Percentiles rank a stretch among this genome's conserved stretches.
Evolutionary conservation across 1,140 invertebrate genomes (phyloP).

Genomic region (Cepaea nemoralis): DNA sequence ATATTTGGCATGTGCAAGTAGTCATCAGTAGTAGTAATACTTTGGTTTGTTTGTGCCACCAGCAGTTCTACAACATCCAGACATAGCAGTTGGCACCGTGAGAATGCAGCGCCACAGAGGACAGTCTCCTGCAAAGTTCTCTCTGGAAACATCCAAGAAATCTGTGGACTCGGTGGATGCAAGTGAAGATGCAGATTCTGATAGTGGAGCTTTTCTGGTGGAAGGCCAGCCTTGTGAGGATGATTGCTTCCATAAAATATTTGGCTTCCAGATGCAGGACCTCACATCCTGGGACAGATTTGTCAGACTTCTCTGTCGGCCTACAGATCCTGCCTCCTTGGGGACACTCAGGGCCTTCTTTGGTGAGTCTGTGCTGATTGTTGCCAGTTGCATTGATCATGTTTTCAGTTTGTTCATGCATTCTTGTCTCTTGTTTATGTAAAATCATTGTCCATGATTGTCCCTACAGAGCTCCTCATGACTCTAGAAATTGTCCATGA

Average conservation of each 20-base stretch:
- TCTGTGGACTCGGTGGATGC: not conserved
- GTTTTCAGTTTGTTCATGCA: no score
- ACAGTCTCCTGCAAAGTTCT: not conserved
- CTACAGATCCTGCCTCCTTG: slow-evolving; percentile 82
- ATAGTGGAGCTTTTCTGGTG: not conserved
- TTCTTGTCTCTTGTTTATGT: no score
- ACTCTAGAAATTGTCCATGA: no score
- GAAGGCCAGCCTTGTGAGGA: not conserved
- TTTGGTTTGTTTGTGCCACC: not conserved
- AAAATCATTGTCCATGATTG: no score
- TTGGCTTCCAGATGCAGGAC: slow-evolving; percentile 62
- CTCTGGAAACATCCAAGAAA: not conserved
- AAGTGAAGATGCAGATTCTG: not conserved
- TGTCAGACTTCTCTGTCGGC: slow-evolving; percentile 76
- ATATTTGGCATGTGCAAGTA: no score
- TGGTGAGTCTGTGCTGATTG: no score
- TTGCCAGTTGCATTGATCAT: no score
- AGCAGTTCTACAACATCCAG: not conserved
- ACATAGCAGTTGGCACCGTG: not conserved
- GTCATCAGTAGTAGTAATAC: not conserved
- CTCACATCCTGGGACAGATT: slow-evolving; percentile 65
- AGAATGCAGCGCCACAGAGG: not conserved
- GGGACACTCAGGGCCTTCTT: slow-evolving; percentile 83
- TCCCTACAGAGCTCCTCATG: no score
- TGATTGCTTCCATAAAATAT: slow-evolving; percentile 45